Conservation (phyloP, 2,888 invertebrate species). For the Drosophila tanythrix region DNA sequence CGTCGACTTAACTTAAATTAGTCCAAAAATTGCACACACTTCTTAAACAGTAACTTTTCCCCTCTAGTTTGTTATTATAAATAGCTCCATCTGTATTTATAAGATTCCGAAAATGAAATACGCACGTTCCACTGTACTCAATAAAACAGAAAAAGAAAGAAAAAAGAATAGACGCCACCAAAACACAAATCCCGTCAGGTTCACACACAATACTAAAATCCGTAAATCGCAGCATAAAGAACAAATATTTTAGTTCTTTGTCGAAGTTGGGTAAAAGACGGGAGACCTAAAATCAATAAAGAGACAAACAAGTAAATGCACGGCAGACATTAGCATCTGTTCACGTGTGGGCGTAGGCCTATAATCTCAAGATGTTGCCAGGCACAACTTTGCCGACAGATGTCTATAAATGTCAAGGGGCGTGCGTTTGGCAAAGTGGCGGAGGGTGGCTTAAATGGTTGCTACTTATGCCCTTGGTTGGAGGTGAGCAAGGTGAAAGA, state of each 20-base stretch:
- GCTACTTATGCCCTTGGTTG: slow-evolving; percentile 18
- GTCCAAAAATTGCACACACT: background rate
- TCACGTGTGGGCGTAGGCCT: slow-evolving; percentile 21
- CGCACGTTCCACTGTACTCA: slow-evolving; percentile 42
- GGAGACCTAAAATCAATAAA: slow-evolving; percentile 57
- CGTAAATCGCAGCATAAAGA: slow-evolving; percentile 45
- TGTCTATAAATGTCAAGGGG: slow-evolving; percentile 33
- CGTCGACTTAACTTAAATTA: background rate
- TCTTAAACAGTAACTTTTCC: background rate
- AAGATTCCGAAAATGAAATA: background rate
- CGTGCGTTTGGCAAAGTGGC: background rate
- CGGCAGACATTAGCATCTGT: slow-evolving; percentile 17
- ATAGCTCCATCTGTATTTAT: background rate
- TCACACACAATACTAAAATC: slow-evolving; percentile 25
- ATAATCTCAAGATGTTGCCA: slow-evolving; percentile 24
- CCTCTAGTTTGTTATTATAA: slow-evolving; percentile 10
- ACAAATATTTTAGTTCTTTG: slow-evolving; percentile 47
- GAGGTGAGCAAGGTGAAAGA: background rate
- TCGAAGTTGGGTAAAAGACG: background rate
- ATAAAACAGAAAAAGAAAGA: slow-evolving; percentile 1
- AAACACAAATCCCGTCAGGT: slow-evolving; percentile 26
- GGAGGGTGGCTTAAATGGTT: slow-evolving; percentile 13
- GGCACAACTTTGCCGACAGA: slow-evolving; percentile 60
- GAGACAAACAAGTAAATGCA: slow-evolving; percentile 28
- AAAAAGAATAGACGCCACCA: slow-evolving; percentile 25